Percentiles rank a stretch among this genome's conserved stretches.
Conservation (phyloP, 2,113 vertebrate species). For the Tupaia chinensis region DNA sequence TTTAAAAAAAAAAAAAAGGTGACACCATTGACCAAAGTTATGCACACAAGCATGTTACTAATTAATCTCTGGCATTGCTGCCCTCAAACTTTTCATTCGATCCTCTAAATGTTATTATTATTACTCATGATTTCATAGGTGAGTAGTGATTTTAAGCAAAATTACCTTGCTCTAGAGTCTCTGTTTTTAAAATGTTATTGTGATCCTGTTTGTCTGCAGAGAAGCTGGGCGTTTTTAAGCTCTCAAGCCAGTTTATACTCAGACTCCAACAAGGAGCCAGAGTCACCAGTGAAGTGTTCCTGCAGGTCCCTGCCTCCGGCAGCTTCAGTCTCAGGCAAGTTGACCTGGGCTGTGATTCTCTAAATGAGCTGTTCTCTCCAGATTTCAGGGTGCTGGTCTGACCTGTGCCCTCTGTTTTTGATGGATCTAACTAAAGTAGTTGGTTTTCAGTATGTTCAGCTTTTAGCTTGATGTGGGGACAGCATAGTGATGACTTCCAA, state of each 20-base stretch:
- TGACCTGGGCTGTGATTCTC: neutral
- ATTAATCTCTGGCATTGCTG: neutral
- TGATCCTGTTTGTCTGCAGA: neutral
- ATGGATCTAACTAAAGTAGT: neutral
- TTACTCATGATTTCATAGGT: neutral
- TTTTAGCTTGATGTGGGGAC: neutral
- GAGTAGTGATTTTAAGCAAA: neutral
- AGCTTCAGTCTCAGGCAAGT: neutral
- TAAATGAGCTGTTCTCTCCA: neutral
- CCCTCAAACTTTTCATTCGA: neutral
- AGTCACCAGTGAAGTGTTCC: neutral
- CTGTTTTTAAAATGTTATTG: neutral
- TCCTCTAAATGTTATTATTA: neutral
- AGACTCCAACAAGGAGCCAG: neutral
- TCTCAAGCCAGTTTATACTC: neutral
- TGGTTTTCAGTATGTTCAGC: neutral
- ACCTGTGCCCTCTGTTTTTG: neutral
- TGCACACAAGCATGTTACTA: neutral
- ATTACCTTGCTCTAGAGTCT: neutral
- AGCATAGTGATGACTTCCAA: neutral
- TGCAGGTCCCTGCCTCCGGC: neutral
- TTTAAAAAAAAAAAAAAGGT: neutral
- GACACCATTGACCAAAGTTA: neutral
- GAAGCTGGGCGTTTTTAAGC: neutral
- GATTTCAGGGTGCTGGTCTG: neutral